Evolutionary conservation across 1,140 invertebrate species (phyloP).

Genomic region (Nautilus pompilius): DNA sequence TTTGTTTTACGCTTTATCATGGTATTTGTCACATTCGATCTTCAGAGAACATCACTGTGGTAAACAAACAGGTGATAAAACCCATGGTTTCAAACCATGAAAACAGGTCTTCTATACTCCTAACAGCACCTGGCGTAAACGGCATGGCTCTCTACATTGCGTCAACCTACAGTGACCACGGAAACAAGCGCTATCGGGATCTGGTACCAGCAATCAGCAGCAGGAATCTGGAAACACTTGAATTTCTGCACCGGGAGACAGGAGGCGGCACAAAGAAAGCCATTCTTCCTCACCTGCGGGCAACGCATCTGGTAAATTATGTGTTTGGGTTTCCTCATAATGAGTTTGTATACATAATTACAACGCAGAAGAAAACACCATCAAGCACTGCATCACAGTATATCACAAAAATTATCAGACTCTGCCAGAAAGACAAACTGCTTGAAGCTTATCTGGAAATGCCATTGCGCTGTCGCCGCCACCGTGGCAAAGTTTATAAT

Average conservation of each 20-base stretch:
- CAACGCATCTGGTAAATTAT: conserved; percentile 71
- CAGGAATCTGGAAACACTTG: conserved; percentile 84
- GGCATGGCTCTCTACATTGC: conserved; percentile 90
- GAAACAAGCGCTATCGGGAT: conserved; percentile 50
- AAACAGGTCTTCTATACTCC: conserved; percentile 89
- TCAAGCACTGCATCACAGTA: conserved; percentile 54
- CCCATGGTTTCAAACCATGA: conserved; percentile 93
- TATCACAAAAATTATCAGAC: conserved; percentile 88
- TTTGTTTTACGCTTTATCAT: conserved; percentile 84
- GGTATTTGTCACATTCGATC: conserved; percentile 86
- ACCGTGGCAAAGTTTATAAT: conserved; percentile 74
- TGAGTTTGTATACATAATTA: conserved; percentile 95
- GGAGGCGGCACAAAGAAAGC: conserved; percentile 30
- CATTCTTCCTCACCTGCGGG: conserved; percentile 15
- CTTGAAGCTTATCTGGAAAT: conserved; percentile 98
- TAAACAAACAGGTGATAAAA: conserved; percentile 75
- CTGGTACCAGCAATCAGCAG: conserved; percentile 93
- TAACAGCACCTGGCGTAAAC: conserved; percentile 89
- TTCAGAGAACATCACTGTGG: conserved; percentile 84
- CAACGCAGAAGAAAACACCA: conserved; percentile 77
- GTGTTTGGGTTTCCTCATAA: conserved; percentile 92
- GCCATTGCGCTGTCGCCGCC: conserved; percentile 82
- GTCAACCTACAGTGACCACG: conserved; percentile 72
- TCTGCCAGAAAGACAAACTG: conserved; percentile 94
- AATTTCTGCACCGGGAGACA: conserved; percentile 78